Conservation (phyloP, 2,888 invertebrate species). For the Agrotis exclamationis region DNA sequence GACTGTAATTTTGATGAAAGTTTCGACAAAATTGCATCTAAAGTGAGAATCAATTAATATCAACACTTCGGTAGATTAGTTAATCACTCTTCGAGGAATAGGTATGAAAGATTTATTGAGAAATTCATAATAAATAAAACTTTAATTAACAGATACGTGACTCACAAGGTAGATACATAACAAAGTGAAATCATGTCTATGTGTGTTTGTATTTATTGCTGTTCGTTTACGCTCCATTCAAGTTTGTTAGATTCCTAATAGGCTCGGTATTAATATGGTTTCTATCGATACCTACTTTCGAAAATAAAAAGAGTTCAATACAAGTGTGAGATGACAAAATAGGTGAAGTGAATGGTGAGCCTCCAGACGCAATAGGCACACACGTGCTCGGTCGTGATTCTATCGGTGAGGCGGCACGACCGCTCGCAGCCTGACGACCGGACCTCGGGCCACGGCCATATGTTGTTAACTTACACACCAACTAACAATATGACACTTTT, state of each 20-base stretch:
- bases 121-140: slow-evolving; percentile 35
- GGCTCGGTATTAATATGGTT: slow-evolving; percentile 77
- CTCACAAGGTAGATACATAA: slow-evolving; percentile 56
- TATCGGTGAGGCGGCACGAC: slow-evolving; percentile 83
- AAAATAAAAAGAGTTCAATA: slow-evolving; percentile 77
- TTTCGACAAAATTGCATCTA: slow-evolving; percentile 22
- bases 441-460: slow-evolving; percentile 87
- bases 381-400: slow-evolving; percentile 87
- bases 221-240: slow-evolving; percentile 53
- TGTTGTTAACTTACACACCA: slow-evolving; percentile 86
- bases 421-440: slow-evolving; percentile 75
- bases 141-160: slow-evolving; percentile 56
- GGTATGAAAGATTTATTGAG: slow-evolving; percentile 24
- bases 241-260: slow-evolving; percentile 71
- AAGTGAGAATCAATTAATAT: slow-evolving; percentile 14
- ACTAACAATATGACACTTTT: slow-evolving; percentile 81
- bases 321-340: slow-evolving; percentile 83
- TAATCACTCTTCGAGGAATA: slow-evolving; percentile 8
- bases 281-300: slow-evolving; percentile 72
- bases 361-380: slow-evolving; percentile 84
- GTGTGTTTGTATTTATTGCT: slow-evolving; percentile 58
- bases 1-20: slow-evolving; percentile 18
- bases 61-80: slow-evolving; percentile 12
- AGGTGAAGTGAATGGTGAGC: slow-evolving; percentile 89
- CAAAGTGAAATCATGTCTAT: slow-evolving; percentile 62